These are phyloP conservation scores for Tetramorium simillimum DNA, from an alignment of 1,140 invertebrate genomes.

Conservation along the genomic window DNA sequence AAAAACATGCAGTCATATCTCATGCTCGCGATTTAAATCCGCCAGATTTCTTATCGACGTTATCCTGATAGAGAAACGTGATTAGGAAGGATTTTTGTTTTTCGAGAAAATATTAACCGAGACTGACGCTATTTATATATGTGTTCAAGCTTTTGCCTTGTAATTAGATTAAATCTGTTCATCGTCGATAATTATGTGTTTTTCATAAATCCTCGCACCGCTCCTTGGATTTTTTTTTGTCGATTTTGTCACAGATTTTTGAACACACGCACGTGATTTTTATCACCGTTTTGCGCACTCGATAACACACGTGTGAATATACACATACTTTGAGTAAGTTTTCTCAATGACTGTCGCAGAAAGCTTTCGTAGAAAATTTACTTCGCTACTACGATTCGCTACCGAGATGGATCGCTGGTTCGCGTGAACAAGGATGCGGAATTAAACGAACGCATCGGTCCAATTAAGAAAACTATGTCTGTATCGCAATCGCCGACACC, in stretches of 20 bases:
- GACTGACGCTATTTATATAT: too few species aligned
- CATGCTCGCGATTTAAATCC: neutral
- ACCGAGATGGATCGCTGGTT: neutral
- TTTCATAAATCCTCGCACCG: neutral
- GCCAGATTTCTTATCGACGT: neutral
- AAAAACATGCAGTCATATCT: neutral
- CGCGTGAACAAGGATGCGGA: neutral
- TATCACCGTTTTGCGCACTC: conserved; percentile 10
- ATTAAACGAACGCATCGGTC: conserved; percentile 33
- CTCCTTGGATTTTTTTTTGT: neutral
- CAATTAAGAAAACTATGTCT: conserved; percentile 4
- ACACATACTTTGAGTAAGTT: neutral
- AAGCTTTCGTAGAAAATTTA: neutral
- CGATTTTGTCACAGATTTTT: conserved; percentile 10
- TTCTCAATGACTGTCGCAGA: neutral
- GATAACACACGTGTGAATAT: neutral
- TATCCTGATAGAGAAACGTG: neutral
- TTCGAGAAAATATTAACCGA: neutral
- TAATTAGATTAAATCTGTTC: neutral
- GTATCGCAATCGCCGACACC: neutral
- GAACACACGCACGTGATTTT: conserved; percentile 11
- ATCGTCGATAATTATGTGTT: conserved; percentile 16
- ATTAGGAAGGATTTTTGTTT: neutral
- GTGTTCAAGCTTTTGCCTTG: neutral
- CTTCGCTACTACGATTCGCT: neutral